Conservation (phyloP, 2,113 vertebrate species). For the Cyprinus carpio region DNA sequence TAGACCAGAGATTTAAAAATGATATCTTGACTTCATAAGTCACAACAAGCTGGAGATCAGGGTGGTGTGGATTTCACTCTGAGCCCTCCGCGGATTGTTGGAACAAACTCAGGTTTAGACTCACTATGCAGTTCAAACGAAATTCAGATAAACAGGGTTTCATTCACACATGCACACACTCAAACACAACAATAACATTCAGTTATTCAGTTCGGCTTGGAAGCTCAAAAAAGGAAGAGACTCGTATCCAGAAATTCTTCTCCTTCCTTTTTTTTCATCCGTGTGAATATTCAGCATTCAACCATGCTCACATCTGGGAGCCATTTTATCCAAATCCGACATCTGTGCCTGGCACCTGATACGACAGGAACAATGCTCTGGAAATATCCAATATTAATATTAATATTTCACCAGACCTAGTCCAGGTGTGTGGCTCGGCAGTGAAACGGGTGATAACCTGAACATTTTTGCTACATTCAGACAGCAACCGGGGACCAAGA, state of each 20-base stretch:
- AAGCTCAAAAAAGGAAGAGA: conserved; percentile 20
- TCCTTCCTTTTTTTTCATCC: conserved; percentile 28
- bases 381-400: conserved; percentile 50
- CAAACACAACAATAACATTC: conserved; percentile 31
- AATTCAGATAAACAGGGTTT: conserved; percentile 21
- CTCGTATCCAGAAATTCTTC: background rate
- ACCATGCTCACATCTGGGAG: conserved; percentile 48
- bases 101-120: background rate
- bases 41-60: conserved; percentile 5
- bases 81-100: background rate
- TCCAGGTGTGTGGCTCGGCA: conserved; percentile 38
- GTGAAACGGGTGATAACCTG: conserved; percentile 39
- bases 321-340: conserved; percentile 47
- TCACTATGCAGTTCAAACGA: conserved; percentile 16
- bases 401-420: conserved; percentile 38
- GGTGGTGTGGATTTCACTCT: background rate
- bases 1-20: background rate
- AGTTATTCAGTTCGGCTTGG: conserved; percentile 7
- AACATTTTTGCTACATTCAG: conserved; percentile 35
- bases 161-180: conserved; percentile 26
- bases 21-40: background rate
- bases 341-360: conserved; percentile 48
- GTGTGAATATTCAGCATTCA: conserved; percentile 32
- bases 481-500: conserved; percentile 6
- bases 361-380: conserved; percentile 30